Evolutionary conservation across 2,888 invertebrate species (phyloP).

Genomic region (Sinodicranocentrus sp.): DNA sequence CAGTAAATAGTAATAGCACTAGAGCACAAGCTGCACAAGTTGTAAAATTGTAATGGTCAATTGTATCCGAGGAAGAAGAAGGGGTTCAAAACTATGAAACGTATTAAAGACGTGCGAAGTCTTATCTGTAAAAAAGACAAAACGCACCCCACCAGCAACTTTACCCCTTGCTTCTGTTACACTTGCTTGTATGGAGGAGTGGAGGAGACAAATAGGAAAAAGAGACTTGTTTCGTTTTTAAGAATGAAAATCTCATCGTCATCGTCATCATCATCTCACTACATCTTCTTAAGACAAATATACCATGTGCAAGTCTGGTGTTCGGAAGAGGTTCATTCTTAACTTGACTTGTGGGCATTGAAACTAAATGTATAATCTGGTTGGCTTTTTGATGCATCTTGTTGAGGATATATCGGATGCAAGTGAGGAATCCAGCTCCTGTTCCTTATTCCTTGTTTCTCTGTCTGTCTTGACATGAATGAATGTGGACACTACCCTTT

Average conservation of each 20-base stretch:
- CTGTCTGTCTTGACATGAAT: conserved; percentile 2
- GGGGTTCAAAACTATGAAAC: conserved; percentile 1
- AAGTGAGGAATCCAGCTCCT: conserved; percentile 28
- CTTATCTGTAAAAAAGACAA: conserved; percentile 30
- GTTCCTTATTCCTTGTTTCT: background rate
- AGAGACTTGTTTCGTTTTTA: conserved; percentile 31
- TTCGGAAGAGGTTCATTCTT: too few species aligned
- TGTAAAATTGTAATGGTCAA: conserved; percentile 34
- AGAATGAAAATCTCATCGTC: conserved; percentile 8
- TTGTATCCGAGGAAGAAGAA: background rate
- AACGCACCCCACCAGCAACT: conserved; percentile 32
- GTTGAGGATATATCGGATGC: background rate
- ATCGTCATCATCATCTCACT: conserved; percentile 14
- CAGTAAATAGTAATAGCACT: conserved; percentile 14
- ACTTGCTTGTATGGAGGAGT: conserved; percentile 1
- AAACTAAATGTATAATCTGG: too few species aligned
- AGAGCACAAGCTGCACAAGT: conserved; percentile 33
- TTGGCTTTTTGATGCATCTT: background rate
- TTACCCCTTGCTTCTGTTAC: conserved; percentile 11
- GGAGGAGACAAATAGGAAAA: conserved; percentile 6
- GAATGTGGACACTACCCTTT: conserved; percentile 32
- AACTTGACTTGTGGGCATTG: too few species aligned
- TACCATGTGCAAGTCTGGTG: too few species aligned
- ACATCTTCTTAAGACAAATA: background rate
- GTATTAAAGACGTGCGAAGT: conserved; percentile 20